A percentile compares a stretch with the other conserved stretches of the same genome.
Conservation (phyloP, 1,140 invertebrate species). For the Branchinecta lindahli region DNA sequence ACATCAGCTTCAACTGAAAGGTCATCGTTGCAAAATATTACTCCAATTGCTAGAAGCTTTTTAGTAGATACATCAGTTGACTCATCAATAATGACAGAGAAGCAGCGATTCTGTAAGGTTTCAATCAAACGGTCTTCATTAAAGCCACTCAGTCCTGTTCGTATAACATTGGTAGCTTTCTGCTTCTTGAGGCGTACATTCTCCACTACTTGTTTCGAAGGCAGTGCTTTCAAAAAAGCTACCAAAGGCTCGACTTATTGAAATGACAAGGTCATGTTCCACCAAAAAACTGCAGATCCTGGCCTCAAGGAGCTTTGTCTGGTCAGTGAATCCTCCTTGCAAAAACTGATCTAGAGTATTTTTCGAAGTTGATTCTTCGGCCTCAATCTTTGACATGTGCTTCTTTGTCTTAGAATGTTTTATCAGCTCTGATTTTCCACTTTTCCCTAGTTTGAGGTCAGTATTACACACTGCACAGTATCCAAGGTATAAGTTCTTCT, state of each 20-base stretch:
- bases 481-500: too few relatives aligned
- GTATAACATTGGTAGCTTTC: slow-evolving; percentile 9
- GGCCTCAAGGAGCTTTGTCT: neutral
- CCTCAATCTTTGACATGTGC: too few relatives aligned
- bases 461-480: too few relatives aligned
- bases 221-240: neutral
- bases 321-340: neutral
- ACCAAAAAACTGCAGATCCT: neutral
- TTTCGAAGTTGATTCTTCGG: too few relatives aligned
- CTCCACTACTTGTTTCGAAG: slow-evolving; percentile 7
- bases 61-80: slow-evolving; percentile 19
- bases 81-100: slow-evolving; percentile 22
- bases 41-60: slow-evolving; percentile 20
- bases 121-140: neutral
- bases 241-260: neutral
- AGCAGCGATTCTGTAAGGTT: neutral
- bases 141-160: neutral
- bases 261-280: neutral
- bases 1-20: slow-evolving; percentile 12
- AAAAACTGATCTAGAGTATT: too few relatives aligned
- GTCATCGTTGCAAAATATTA: slow-evolving; percentile 22
- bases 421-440: too few relatives aligned
- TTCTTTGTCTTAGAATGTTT: too few relatives aligned
- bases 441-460: too few relatives aligned
- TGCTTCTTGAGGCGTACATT: neutral